Base-by-base conservation (phyloP, 2,113 vertebrate species). In the Syngnathus floridae region DNA sequence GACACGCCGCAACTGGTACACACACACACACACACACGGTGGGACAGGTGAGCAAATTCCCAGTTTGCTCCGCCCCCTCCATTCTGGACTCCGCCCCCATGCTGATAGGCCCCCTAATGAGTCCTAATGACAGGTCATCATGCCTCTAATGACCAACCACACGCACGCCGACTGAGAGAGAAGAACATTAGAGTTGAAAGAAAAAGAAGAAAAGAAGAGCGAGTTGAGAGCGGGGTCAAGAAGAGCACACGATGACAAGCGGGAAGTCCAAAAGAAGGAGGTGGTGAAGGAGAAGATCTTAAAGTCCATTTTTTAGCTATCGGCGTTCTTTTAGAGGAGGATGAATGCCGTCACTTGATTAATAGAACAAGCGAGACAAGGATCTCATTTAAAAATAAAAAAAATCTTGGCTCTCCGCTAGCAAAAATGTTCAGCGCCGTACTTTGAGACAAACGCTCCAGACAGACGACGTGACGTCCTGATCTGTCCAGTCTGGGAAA, bases 1-100 rank as follows among this genome's bases (percentile, higher is more conserved):
- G 93, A 97, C 78, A 92, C 91, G 0, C 93, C 93, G 1, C 93
- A 95, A 56, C 79, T 98, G 94, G 95, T 98, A 65, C 70, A 63
- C 70, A 73, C 31, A 56, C 67, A 65, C 52, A 61, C 64, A 4
- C 46, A 59, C 71, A 66, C 64, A 70, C 36, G 68, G 9, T 41
- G 13, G 43, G 14, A 45, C 3, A 14, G 43, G 43, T 62, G 79
- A 81, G 75, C 71, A 49, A 71, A 14, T 56, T 56, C 31, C 22
- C 12, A 21, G 49, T 22, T 22, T 2, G 16, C 11, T 4, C 26
- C 26, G 26, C 62, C 37, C 68, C 67, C 69, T 60, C 71, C 69
- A 22, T 21, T 31, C 45, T 37, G 45, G 66, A 65, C 69, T 55
- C 70, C 66, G 10, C 35, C 48, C 62, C 81, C 88, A 85, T 64